Evolutionary conservation across 1,140 invertebrate genomes (phyloP).

Genomic region (Musca vetustissima): DNA sequence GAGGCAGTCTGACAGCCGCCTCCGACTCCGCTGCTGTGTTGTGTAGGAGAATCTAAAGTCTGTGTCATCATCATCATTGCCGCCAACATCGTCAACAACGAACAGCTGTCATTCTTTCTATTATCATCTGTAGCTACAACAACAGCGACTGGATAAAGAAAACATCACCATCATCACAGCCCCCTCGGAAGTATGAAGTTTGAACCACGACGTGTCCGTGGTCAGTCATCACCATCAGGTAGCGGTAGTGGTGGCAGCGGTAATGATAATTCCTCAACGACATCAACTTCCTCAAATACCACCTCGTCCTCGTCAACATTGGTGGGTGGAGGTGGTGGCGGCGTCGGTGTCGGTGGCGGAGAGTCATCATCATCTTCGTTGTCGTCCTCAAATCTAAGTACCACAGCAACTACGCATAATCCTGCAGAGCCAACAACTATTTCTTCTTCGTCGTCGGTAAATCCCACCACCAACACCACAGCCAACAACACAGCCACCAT

Average conservation of each 20-base stretch:
- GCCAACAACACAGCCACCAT: too few relatives aligned
- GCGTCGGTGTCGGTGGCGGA: background rate
- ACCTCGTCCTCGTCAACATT: slow-evolving; percentile 23
- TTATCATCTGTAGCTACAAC: slow-evolving; percentile 35
- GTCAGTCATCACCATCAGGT: background rate
- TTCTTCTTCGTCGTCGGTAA: slow-evolving; percentile 16
- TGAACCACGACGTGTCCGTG: too few relatives aligned
- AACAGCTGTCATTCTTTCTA: slow-evolving; percentile 33
- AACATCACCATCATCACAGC: background rate
- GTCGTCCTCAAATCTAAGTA: slow-evolving; percentile 5
- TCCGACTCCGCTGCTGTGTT: background rate
- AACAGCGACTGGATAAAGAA: too few relatives aligned
- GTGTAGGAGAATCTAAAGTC: background rate
- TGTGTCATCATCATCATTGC: slow-evolving; percentile 9
- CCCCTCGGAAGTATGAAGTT: slow-evolving; percentile 30
- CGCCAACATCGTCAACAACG: slow-evolving; percentile 31
- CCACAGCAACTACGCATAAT: slow-evolving; percentile 17
- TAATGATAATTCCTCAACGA: slow-evolving; percentile 27
- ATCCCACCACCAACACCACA: slow-evolving; percentile 6
- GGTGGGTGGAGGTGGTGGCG: background rate
- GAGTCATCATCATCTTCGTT: background rate
- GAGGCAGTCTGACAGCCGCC: too few relatives aligned
- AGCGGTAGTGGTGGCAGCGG: slow-evolving; percentile 20
- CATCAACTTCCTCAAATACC: slow-evolving; percentile 21
- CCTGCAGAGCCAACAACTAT: slow-evolving; percentile 24